Evolutionary conservation across 2,888 invertebrate genomes (phyloP), one percentile per base, ranked within the genome.

Genomic region (Eurois occulta): DNA sequence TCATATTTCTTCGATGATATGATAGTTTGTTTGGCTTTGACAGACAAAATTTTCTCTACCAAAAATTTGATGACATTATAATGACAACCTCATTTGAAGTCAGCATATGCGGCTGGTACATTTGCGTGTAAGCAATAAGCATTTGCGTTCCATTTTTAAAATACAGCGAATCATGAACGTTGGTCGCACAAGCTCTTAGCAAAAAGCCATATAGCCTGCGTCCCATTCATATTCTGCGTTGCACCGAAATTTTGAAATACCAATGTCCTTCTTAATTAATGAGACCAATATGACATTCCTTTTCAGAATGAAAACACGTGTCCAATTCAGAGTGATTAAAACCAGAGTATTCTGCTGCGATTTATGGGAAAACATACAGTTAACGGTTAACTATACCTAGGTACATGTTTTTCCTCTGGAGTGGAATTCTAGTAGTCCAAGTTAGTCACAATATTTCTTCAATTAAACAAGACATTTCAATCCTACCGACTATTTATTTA

Each of bases 141-240:
- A n/a, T 35, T 58, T 28, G 32, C 8, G 52, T 72, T 77, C 38
- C 43, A 69, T 77, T 81, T 65, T 64, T n/a, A 68, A 81, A 71
- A 71, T 43, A 65, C 38, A 68, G 41, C 35, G 13, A 60, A 71
- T 46, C n/a, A 35, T 38, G 43, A 43, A 62, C 41, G 55, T 69
- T 81, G 32, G 41, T 69, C 32, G 55, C 43, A 48, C 28, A 66
- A 64, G 41, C 48, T 72, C 24, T 38, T 48, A 18, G 16, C 28
- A 1, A 32, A 84, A 71, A 67, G 79, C 60, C 28, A 8, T 84
- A 52, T 64, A 72, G 32, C n/a, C 16, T 58, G 43, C 11, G 18
- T 41, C 6, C 52, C 67, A 41, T 85, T 80, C 46, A 69, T 65
- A 76, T 65, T 76, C 21, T 3, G 7, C 64, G 55, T 72, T 68